These are phyloP conservation scores for Sepioteuthis lessoniana DNA, from an alignment of 2,888 invertebrate genomes.

Conservation along the genomic window DNA sequence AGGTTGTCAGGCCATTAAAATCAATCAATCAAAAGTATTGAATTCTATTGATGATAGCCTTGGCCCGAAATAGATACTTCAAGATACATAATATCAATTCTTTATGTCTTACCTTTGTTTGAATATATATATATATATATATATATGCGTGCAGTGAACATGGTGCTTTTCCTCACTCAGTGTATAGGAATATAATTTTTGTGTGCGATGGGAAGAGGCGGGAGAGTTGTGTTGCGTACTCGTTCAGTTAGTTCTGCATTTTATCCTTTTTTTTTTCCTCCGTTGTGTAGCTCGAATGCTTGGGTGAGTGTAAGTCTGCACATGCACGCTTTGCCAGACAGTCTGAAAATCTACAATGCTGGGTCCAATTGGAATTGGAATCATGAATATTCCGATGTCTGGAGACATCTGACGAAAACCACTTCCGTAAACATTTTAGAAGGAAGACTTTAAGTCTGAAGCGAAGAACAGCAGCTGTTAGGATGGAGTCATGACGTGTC, in stretches of 20 bases:
- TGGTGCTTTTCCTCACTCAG: neutral
- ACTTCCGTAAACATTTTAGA: constrained; percentile 20
- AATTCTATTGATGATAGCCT: too few species aligned
- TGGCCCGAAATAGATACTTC: too few species aligned
- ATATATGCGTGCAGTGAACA: neutral
- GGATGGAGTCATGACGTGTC: neutral
- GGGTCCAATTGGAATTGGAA: neutral
- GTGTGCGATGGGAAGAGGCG: neutral
- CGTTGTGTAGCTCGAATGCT: too few species aligned
- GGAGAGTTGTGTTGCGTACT: neutral
- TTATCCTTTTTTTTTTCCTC: neutral
- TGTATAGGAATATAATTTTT: neutral
- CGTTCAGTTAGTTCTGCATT: neutral
- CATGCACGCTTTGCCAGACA: neutral
- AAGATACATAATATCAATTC: too few species aligned
- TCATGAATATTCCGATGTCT: constrained; percentile 33
- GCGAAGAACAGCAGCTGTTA: neutral
- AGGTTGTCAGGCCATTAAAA: too few species aligned
- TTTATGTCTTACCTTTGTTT: too few species aligned
- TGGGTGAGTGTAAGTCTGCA: too few species aligned
- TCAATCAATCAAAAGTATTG: too few species aligned
- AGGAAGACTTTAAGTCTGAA: neutral
- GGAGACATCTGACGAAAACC: constrained; percentile 12
- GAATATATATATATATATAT: neutral
- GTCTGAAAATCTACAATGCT: neutral